Conservation (phyloP, 2,797 vertebrate species). For the Bryconaethiops microstoma region DNA sequence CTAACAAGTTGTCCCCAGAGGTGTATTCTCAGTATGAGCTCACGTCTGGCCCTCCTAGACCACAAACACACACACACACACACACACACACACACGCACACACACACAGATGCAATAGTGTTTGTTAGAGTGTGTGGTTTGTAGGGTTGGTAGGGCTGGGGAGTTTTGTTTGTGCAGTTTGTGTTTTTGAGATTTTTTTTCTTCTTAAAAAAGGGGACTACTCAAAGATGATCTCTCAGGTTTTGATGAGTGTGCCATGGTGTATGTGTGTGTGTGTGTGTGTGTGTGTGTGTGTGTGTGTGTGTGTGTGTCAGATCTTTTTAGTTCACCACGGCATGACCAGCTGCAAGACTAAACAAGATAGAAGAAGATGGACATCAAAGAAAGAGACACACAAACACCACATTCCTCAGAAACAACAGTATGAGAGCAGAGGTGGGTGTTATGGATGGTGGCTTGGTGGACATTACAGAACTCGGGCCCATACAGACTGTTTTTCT, state of each 20-base stretch:
- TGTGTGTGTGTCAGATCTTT: slow-evolving; percentile 1
- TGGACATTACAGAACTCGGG: not conserved
- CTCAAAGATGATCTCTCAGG: not conserved
- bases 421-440: not conserved
- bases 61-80: not conserved
- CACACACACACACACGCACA: not conserved
- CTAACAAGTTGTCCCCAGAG: too few relatives aligned
- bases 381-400: slow-evolving; percentile 46
- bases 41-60: too few relatives aligned
- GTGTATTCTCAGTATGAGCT: too few relatives aligned
- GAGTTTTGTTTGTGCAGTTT: not conserved
- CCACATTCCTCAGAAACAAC: slow-evolving; percentile 37
- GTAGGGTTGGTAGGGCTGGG: not conserved
- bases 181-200: not conserved
- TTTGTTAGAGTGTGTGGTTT: not conserved
- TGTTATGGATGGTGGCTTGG: not conserved
- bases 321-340: slow-evolving; percentile 24
- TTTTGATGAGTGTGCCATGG: not conserved
- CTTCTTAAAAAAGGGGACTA: slow-evolving; percentile 11
- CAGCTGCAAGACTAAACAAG: slow-evolving; percentile 49
- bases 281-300: not conserved
- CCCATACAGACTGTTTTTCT: slow-evolving; percentile 36
- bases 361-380: slow-evolving; percentile 39
- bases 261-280: not conserved
- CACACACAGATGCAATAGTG: not conserved